Evolutionary conservation across 1,140 invertebrate species (phyloP).

Genomic region (Leptoteleia sp.): DNA sequence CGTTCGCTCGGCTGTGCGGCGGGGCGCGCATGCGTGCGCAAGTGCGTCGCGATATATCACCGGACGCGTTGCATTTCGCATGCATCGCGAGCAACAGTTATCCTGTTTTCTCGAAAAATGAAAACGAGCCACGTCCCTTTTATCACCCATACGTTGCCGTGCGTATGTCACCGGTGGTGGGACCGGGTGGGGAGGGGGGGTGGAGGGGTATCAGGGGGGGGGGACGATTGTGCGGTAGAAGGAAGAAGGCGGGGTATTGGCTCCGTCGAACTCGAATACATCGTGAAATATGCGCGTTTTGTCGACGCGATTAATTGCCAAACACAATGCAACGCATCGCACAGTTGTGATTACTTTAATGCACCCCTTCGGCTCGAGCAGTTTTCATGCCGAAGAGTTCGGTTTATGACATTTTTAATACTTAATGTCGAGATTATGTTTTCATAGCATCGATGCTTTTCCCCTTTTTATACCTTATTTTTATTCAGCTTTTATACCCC

Average conservation of each 20-base stretch:
- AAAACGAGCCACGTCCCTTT: slow-evolving; percentile 17
- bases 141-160: slow-evolving; percentile 4
- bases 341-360: slow-evolving; percentile 5
- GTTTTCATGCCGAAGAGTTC: too few relatives aligned
- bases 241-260: not conserved
- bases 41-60: slow-evolving; percentile 3
- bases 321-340: slow-evolving; percentile 1
- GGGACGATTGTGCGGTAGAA: not conserved
- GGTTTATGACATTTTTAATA: too few relatives aligned
- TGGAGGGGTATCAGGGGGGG: not conserved
- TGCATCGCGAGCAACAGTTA: slow-evolving; percentile 33
- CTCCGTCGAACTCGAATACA: slow-evolving; percentile 4
- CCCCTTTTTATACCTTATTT: too few relatives aligned
- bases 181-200: not conserved
- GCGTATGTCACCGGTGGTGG: not conserved
- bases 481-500: too few relatives aligned
- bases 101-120: slow-evolving; percentile 33
- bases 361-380: too few relatives aligned
- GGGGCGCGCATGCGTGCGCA: not conserved
- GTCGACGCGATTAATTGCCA: slow-evolving; percentile 21
- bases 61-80: slow-evolving; percentile 7
- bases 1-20: too few relatives aligned
- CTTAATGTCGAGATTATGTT: too few relatives aligned
- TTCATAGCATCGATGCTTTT: too few relatives aligned
- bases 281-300: slow-evolving; percentile 11